Conservation (phyloP, 2,797 vertebrate genomes). For the Phoeniculus purpureus region DNA sequence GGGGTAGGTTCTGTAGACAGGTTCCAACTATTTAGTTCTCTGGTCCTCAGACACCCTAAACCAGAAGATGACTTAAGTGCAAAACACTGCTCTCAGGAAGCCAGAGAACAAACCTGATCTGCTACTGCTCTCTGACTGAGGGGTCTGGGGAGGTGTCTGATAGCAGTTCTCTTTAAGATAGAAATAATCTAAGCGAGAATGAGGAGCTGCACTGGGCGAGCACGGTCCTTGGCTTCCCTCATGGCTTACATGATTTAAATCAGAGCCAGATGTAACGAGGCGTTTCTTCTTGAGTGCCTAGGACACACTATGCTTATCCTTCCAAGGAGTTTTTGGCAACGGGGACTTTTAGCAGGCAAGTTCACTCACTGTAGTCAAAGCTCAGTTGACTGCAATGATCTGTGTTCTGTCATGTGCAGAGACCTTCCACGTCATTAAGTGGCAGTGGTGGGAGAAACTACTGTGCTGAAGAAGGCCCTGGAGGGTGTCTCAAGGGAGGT, state of each 20-base stretch:
- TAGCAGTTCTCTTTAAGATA: background rate
- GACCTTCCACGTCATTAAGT: constrained; percentile 1
- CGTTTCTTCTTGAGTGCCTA: background rate
- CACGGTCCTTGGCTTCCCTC: background rate
- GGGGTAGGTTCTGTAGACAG: background rate
- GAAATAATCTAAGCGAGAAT: background rate
- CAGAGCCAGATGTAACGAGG: background rate
- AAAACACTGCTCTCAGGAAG: background rate
- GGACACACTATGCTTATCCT: background rate
- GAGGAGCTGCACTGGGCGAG: background rate
- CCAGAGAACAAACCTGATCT: background rate
- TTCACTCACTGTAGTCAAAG: background rate
- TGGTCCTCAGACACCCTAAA: background rate
- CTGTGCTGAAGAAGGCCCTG: constrained; percentile 9
- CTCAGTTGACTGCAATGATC: background rate
- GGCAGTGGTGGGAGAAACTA: constrained; percentile 30
- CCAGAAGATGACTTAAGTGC: background rate
- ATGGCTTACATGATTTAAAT: background rate
- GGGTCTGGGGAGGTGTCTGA: background rate
- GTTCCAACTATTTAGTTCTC: background rate
- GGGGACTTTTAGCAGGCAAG: background rate
- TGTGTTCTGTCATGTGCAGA: background rate
- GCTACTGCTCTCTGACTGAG: background rate
- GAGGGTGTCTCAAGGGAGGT: background rate
- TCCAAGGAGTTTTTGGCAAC: constrained; percentile 12